These are phyloP conservation scores for Folsomia manolachei DNA, from an alignment of 2,888 invertebrate genomes.

Conservation along the genomic window DNA sequence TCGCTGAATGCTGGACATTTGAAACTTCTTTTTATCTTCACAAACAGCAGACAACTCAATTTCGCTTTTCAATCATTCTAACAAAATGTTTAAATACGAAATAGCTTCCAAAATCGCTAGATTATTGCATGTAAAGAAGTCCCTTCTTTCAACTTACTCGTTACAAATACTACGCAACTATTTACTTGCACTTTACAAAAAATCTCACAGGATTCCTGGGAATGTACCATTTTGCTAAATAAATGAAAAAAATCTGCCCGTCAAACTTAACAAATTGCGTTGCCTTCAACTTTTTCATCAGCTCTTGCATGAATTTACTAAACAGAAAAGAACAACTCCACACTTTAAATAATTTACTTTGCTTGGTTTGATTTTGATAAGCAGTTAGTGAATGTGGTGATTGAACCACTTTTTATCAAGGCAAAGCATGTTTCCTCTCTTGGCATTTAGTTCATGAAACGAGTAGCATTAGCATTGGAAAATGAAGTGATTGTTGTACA, in stretches of 20 bases:
- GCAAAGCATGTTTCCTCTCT: no score
- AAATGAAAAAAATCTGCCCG: background rate
- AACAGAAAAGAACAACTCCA: background rate
- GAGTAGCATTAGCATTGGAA: background rate
- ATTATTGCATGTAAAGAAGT: no score
- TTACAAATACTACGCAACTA: background rate
- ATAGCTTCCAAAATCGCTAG: no score
- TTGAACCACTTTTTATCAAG: slow-evolving; percentile 14
- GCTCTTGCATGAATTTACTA: no score
- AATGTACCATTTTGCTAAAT: no score
- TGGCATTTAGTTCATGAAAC: no score
- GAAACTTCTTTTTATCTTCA: slow-evolving; percentile 1
- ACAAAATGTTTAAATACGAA: background rate
- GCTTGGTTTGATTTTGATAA: background rate
- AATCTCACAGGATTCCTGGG: no score
- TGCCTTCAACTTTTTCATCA: no score
- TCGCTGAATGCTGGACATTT: background rate
- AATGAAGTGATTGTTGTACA: background rate
- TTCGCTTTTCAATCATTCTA: background rate
- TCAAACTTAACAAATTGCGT: background rate
- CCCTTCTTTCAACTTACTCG: no score
- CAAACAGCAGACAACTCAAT: slow-evolving; percentile 14
- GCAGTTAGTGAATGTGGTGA: background rate
- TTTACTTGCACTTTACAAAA: background rate
- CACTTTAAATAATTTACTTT: background rate